phyloP scores from a whole-genome alignment of 2,888 invertebrate species.

The Iselma pallidipennis region DNA sequence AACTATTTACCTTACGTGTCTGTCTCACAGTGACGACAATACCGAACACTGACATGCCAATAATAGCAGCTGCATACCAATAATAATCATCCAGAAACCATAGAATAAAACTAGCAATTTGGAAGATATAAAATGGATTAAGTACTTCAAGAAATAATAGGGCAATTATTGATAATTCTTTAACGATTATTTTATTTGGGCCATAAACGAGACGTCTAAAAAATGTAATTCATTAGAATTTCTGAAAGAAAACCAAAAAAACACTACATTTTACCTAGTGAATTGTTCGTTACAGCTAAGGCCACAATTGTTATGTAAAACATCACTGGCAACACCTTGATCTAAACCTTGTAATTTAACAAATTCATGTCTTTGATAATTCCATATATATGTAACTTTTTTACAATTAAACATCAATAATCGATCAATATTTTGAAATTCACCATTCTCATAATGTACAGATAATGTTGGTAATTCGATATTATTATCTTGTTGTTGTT shows the following conservation, averaged over 20 bases:
- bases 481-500: constrained; percentile 29
- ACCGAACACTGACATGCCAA: constrained; percentile 82
- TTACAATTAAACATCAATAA: constrained; percentile 76
- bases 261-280: constrained; percentile 57
- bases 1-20: constrained; percentile 77
- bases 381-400: constrained; percentile 83
- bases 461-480: constrained; percentile 37
- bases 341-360: constrained; percentile 75
- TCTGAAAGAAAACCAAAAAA: background rate
- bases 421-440: constrained; percentile 49
- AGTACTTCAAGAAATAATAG: constrained; percentile 81
- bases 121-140: constrained; percentile 96
- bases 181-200: constrained; percentile 80
- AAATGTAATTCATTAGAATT: constrained; percentile 19
- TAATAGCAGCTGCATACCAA: constrained; percentile 86
- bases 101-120: constrained; percentile 85
- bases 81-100: constrained; percentile 91
- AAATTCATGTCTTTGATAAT: constrained; percentile 68
- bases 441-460: constrained; percentile 52
- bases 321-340: constrained; percentile 65
- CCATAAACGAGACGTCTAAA: constrained; percentile 80
- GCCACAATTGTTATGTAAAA: constrained; percentile 67
- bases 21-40: constrained; percentile 83
- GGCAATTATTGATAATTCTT: constrained; percentile 71
- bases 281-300: constrained; percentile 64